Conservation (phyloP, 2,888 invertebrate genomes). For the Drosophila recens region DNA sequence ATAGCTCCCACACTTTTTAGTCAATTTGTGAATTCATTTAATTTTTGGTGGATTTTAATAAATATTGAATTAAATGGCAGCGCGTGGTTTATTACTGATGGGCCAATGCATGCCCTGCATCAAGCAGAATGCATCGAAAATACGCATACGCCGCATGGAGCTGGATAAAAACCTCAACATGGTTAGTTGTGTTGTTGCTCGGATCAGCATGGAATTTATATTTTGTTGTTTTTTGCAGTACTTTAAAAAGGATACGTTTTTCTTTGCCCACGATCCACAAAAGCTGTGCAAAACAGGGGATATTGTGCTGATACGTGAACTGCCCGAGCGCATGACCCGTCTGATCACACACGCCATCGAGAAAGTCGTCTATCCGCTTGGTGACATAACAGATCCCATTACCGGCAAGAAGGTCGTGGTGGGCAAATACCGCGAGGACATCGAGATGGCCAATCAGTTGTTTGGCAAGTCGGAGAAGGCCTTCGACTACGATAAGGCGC, state of each 20-base stretch:
- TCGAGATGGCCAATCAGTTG: conserved; percentile 88
- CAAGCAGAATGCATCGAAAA: conserved; percentile 92
- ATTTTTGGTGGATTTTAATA: conserved; percentile 13
- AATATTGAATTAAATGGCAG: conserved; percentile 81
- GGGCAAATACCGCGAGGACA: conserved; percentile 90
- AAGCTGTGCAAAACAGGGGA: conserved; percentile 93
- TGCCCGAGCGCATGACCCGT: conserved; percentile 90
- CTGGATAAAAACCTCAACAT: conserved; percentile 91
- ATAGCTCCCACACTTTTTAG: not conserved
- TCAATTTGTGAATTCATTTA: not conserved
- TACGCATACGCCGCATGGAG: conserved; percentile 90
- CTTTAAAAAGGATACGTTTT: conserved; percentile 90
- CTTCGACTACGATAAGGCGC: conserved; percentile 92
- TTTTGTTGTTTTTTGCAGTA: conserved; percentile 87
- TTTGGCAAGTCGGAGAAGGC: conserved; percentile 89
- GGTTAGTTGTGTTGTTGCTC: conserved; percentile 86
- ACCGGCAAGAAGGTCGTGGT: conserved; percentile 92
- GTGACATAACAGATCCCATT: conserved; percentile 94
- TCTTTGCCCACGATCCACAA: conserved; percentile 92
- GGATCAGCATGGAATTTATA: not conserved
- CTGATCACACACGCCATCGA: conserved; percentile 92
- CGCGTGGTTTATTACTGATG: conserved; percentile 87
- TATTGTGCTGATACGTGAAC: conserved; percentile 91
- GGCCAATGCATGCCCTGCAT: conserved; percentile 93
- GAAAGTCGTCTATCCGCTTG: conserved; percentile 92